Percentiles rank a stretch among this genome's conserved stretches.
Conservation (phyloP, 2,797 vertebrate species). For the Bradypodion ventrale region DNA sequence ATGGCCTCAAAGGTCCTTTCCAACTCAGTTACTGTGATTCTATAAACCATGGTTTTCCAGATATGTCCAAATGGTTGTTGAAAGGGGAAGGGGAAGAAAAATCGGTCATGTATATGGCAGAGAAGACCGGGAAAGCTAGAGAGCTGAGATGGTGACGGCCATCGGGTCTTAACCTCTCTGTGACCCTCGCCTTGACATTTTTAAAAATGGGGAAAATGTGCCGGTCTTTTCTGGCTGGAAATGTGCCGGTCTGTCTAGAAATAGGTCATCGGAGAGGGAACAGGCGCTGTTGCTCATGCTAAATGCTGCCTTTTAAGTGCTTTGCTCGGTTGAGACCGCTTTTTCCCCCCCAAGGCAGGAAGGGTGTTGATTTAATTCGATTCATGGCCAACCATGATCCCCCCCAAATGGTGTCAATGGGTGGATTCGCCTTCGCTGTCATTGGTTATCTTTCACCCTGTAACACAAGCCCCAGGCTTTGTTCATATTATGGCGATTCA, state of each 20-base stretch:
- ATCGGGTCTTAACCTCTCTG: rapidly evolving
- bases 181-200: not conserved
- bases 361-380: not conserved
- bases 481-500: no score
- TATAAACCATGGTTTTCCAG: not conserved
- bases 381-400: not conserved
- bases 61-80: not conserved
- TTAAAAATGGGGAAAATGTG: not conserved
- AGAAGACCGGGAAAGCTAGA: no score
- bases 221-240: not conserved
- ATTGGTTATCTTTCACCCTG: not conserved
- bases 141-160: not conserved
- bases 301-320: not conserved
- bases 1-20: no score
- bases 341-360: not conserved
- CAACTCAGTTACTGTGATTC: no score
- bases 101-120: no score
- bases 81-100: no score
- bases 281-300: not conserved
- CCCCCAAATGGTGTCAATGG: no score
- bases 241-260: not conserved
- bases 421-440: no score
- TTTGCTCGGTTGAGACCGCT: not conserved
- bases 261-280: not conserved
- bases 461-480: not conserved